Evolutionary conservation across 2,888 invertebrate genomes (phyloP).

Genomic region (Cephus pulcher): DNA sequence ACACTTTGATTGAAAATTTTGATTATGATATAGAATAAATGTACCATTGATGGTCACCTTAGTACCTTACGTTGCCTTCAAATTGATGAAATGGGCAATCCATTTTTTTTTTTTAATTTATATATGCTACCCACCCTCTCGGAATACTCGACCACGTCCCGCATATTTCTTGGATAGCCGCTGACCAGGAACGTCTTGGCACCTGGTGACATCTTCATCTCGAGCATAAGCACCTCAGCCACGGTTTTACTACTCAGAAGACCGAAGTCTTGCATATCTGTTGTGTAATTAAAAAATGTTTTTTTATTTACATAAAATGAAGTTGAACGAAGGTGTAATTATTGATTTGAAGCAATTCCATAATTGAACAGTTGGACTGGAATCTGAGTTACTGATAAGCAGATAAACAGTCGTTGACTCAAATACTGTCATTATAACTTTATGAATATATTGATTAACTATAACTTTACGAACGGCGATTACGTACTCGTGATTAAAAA

Average conservation of each 20-base stretch:
- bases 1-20: too few relatives aligned
- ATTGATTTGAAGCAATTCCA: neutral
- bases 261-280: conserved; percentile 91
- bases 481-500: too few relatives aligned
- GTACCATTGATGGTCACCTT: too few relatives aligned
- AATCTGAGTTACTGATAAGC: too few relatives aligned
- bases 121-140: conserved; percentile 77
- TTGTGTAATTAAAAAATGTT: conserved; percentile 29
- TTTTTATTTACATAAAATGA: neutral
- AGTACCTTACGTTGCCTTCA: too few relatives aligned
- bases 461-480: too few relatives aligned
- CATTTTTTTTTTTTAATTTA: neutral
- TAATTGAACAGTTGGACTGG: neutral
- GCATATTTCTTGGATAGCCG: conserved; percentile 91
- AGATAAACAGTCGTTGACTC: too few relatives aligned
- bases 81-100: too few relatives aligned
- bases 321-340: neutral
- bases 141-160: conserved; percentile 91
- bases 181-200: conserved; percentile 90
- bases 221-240: conserved; percentile 89
- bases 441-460: too few relatives aligned
- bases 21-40: too few relatives aligned
- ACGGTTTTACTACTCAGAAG: conserved; percentile 87
- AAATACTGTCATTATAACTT: too few relatives aligned
- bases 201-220: conserved; percentile 92